Evolutionary conservation across 2,797 vertebrate genomes (phyloP), one percentile per base, ranked within the genome.

Genomic region (Furcifer pardalis): DNA sequence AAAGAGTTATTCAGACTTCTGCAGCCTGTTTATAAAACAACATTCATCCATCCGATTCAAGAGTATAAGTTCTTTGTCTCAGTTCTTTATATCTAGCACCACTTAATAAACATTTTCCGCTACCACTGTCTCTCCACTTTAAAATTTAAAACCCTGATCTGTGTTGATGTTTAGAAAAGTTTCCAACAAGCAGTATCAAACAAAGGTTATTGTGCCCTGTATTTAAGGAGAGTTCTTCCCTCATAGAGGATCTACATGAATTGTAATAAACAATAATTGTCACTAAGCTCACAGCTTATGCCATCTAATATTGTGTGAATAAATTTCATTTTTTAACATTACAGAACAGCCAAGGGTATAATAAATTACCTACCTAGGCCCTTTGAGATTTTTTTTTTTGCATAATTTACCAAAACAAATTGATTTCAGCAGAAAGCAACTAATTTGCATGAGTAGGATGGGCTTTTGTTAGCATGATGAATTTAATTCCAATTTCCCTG

Each of bases 401-500:
- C 93, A 94, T 96, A 96, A 96, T 95, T 96, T 96, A 93, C 94
- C 92, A 92, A 95, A 95, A 95, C 94, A 96, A 96, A 96, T 95
- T 96, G 94, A 96, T 96, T 96, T 96, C 95, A 94, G 92, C 71
- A 91, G 93, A 92, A 95, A 96, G 89, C 92, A 94, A 87, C 94
- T 96, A 95, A 95, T 94, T 96, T 96, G 93, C 89, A 94, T 94
- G 93, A 90, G 94, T 90, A 94, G 92, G 92, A 95, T 94, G 92
- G 93, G 90, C 90, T 92, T 95, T 95, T 94, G 92, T 93, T 95
- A 89, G 90, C 71, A 85, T 95, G 95, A 95, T 96, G 94, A 95
- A 96, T 96, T 96, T 96, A 94, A 96, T 95, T 96, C 94, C 92
- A 93, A 91, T 96, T 95, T 95, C 87, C 93, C 91, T 92, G 90